Evolutionary conservation across 2,797 vertebrate genomes (phyloP), one percentile per base, ranked within the genome.

Genomic region (Spinus olivaceus): DNA sequence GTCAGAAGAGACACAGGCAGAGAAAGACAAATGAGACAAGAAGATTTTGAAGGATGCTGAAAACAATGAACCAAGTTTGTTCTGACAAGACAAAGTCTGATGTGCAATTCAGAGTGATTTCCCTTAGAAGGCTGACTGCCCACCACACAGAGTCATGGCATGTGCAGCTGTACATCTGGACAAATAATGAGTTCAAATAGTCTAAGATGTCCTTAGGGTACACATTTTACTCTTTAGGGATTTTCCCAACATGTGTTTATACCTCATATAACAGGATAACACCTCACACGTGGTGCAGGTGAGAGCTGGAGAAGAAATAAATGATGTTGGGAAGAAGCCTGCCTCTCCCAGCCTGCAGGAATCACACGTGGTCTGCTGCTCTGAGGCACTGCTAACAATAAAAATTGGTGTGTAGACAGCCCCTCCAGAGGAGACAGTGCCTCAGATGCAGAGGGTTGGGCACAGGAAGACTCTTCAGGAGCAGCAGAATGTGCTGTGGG

Each of bases 201-300:
- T 19, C 7, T 12, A 30, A 60, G 28, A 27, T 8, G 5, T 18
- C 19, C 8, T 54, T 24, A 44, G 12, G 4, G 6, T 27, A 13
- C 4, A 20, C 8, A 2, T 0, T 24, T 33, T 49, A 10, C 21
- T 37, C 14, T 14, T 8, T 8, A 32, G 28, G 22, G 12, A 10
- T 32, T 88, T 76, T 69, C 9, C 28, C 12, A 24, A 5, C 2
- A 0, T 0, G 0, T 54, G 7, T 63, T 84, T 41, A 7, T n/a
- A 50, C 5, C 15, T 15, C 8, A 2, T 33, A 6, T 46, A 44
- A 51, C 12, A 42, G 22, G 21, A 32, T 19, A 32, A 25, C 9
- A 5, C 33, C 6, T 70, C 0, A 0, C 9, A 3, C 0, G 0
- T 44, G 6, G 8, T 30, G 37, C 8, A 49, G 8, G 25, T 46